Percentiles rank a stretch among this genome's conserved stretches.
Evolutionary conservation across 2,797 vertebrate species (phyloP).

Genomic region (Nannoperca australis): DNA sequence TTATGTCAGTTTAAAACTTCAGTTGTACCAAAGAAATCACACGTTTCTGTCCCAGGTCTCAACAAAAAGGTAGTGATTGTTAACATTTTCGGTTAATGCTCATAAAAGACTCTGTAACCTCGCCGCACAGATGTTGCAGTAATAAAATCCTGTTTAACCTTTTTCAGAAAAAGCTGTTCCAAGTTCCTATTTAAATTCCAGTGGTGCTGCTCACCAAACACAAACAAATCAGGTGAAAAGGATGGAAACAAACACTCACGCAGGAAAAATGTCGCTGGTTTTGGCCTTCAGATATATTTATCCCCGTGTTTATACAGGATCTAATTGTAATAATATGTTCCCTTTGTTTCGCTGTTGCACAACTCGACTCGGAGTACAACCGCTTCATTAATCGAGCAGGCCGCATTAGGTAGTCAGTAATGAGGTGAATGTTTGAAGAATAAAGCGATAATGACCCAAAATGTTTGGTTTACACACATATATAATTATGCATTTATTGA

Average conservation of each 20-base stretch:
- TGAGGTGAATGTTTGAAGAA: conserved; percentile 79
- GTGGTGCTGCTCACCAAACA: conserved; percentile 34
- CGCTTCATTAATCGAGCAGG: conserved; percentile 63
- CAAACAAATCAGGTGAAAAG: conserved; percentile 46
- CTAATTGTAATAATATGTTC: conserved; percentile 60
- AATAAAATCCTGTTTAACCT: background rate
- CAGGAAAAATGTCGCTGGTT: conserved; percentile 44
- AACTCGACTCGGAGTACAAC: conserved; percentile 41
- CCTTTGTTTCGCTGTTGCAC: conserved; percentile 55
- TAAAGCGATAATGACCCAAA: conserved; percentile 62
- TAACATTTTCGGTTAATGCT: background rate
- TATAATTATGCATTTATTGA: conserved; percentile 92
- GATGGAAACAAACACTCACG: conserved; percentile 51
- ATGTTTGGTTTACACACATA: conserved; percentile 80
- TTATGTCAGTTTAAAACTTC: background rate
- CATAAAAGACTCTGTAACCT: conserved; percentile 3
- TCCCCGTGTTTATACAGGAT: conserved; percentile 61
- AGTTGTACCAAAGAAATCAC: conserved; percentile 15
- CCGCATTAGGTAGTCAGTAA: conserved; percentile 65
- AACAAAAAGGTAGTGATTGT: background rate
- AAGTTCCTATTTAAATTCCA: conserved; percentile 50
- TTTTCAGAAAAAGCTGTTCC: conserved; percentile 11
- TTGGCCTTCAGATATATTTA: conserved; percentile 54
- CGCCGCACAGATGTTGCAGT: conserved; percentile 38
- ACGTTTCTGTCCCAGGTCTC: background rate